These are phyloP conservation scores for Didymodactylos carnosus DNA, from an alignment of 2,888 invertebrate species.

Conservation along the genomic window DNA sequence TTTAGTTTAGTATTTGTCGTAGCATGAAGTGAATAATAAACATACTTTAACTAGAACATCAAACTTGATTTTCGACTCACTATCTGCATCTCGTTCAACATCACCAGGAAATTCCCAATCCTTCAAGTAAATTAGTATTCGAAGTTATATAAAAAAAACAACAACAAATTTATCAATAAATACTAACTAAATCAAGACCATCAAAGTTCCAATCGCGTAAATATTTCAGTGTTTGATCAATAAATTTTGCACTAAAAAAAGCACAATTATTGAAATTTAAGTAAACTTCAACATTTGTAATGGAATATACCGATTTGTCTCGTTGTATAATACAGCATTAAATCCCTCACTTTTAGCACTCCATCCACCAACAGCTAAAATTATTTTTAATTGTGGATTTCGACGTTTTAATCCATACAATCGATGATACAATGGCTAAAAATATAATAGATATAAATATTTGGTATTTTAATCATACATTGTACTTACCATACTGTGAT, in stretches of 20 bases:
- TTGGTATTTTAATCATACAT: too few relatives aligned
- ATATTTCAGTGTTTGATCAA: conserved; percentile 3
- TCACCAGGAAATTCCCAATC: conserved; percentile 15
- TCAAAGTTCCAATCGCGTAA: conserved; percentile 13
- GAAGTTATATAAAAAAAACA: neutral
- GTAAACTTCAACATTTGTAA: neutral
- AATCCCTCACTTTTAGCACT: conserved; percentile 7
- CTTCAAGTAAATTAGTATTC: neutral
- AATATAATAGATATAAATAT: neutral
- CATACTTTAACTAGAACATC: neutral
- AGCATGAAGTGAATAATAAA: too few relatives aligned
- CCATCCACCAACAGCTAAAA: conserved; percentile 13
- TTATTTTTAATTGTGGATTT: conserved; percentile 9
- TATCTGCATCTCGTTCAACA: conserved; percentile 4
- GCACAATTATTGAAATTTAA: neutral
- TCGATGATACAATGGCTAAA: conserved; percentile 6
- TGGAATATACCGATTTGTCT: neutral
- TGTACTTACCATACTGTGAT: neutral
- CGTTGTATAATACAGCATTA: conserved; percentile 6
- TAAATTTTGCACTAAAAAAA: conserved; percentile 8
- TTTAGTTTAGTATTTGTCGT: too few relatives aligned
- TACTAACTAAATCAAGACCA: conserved; percentile 11
- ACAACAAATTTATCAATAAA: neutral
- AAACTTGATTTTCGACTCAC: conserved; percentile 3
- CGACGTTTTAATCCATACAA: conserved; percentile 10